phyloP scores from a whole-genome alignment of 2,797 vertebrate species.

The Pangasius mekongensis region DNA sequence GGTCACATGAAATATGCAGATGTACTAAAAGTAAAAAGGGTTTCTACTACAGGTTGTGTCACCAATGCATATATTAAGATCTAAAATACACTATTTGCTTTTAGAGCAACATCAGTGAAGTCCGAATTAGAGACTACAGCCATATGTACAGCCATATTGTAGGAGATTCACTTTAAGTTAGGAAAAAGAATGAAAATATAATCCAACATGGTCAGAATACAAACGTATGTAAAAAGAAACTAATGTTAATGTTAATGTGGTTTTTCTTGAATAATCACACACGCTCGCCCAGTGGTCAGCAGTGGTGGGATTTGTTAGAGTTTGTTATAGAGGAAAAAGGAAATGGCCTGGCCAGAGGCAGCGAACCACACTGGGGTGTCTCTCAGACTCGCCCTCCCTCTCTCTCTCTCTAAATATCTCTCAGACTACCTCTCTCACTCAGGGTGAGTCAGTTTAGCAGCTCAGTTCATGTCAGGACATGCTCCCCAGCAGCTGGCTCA shows the following conservation, averaged over 20 bases:
- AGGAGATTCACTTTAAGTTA: slow-evolving; percentile 31
- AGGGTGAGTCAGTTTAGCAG: slow-evolving; percentile 71
- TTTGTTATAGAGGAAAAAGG: slow-evolving; percentile 60
- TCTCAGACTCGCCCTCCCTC: slow-evolving; percentile 21
- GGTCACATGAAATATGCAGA: slow-evolving; percentile 36
- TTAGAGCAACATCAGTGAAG: not conserved
- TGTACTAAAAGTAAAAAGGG: slow-evolving; percentile 33
- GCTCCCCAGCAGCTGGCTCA: slow-evolving; percentile 74
- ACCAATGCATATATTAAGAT: not conserved
- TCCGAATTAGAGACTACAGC: slow-evolving; percentile 6
- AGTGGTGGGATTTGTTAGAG: slow-evolving; percentile 40
- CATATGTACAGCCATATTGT: slow-evolving; percentile 11
- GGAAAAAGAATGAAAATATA: not conserved
- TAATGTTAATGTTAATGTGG: slow-evolving; percentile 2
- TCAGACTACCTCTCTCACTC: slow-evolving; percentile 40
- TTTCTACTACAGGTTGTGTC: slow-evolving; percentile 26
- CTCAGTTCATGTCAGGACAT: slow-evolving; percentile 73
- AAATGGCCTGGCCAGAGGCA: slow-evolving; percentile 48
- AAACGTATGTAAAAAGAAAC: slow-evolving; percentile 19
- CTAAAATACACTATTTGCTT: not conserved
- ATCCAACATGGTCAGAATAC: slow-evolving; percentile 38
- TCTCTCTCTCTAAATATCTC: slow-evolving; percentile 34
- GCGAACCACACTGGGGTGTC: slow-evolving; percentile 53
- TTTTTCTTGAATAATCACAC: slow-evolving; percentile 32
- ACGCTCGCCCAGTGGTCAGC: not conserved